Base-by-base conservation (phyloP, 1,140 invertebrate species). In the Pseudomyrmex pallidus region DNA sequence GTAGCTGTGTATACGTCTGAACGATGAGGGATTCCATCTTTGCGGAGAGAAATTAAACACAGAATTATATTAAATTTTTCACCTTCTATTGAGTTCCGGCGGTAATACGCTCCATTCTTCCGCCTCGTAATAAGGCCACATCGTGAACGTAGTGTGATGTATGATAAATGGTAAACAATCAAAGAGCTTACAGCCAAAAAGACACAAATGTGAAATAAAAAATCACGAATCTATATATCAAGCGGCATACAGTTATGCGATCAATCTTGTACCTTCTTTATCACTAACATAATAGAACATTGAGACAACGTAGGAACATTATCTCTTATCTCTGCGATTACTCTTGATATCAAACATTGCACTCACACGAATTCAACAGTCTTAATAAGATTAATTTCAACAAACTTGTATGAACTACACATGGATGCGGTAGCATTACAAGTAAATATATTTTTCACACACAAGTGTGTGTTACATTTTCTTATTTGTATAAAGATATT, bases 1-100 rank as follows among this genome's bases (percentile, higher is more conserved):
- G 0, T 35, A 35, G 35, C 13, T 4, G 50, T 25, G 12, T 13
- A 46, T 1, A 25, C 7, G 50, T 35, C 0, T 0, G 1, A 17
- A 10, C 2, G 54, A 70, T 50, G 50, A 72, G 59, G 12, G 8
- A 20, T 17, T 13, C 25, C 22, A 77, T 64, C 50, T 56, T 7
- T 7, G 35, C 35, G 5, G 35, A 35, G 35, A 35, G 35, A 7
- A 35, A 22, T 54, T 56, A 63, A 20, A 83, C 62, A 12, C 54
- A n/a, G 25, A 77, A 66, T 35, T 25, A 25, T 25, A 25, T 8
- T 8, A 66, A 67, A 57, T 83, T 95, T 95, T 35, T 35, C 5
- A 97, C 97, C 97, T 97, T 95, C 97, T 95, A 91, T 97, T 97
- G 77, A 96, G 95, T 93, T 97, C 97, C 59, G 96, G 96, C 84